A percentile compares a stretch with the other conserved stretches of the same genome.
Conservation (phyloP, 2,888 invertebrate genomes). For the Heliconius ismenius region DNA sequence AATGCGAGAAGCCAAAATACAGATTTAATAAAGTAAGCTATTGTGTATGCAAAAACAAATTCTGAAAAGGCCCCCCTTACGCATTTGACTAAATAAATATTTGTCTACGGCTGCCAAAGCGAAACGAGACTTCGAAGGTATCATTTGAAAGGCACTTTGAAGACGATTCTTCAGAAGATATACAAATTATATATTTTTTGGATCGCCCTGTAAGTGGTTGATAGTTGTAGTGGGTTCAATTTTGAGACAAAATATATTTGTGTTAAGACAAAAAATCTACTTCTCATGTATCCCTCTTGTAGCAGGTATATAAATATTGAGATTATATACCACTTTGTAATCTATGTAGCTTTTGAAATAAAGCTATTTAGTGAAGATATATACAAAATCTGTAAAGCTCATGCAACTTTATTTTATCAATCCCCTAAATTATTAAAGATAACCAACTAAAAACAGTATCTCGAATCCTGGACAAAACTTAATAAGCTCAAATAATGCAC, state of each 20-base stretch:
- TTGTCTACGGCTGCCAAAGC: constrained; percentile 10
- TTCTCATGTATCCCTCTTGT: too few species aligned
- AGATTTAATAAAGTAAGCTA: constrained; percentile 25
- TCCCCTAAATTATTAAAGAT: too few species aligned
- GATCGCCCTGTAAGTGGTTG: background rate
- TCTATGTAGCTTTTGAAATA: too few species aligned
- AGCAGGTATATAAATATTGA: too few species aligned
- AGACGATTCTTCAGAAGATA: constrained; percentile 7
- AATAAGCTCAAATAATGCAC: background rate
- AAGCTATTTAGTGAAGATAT: too few species aligned
- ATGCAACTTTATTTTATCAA: too few species aligned
- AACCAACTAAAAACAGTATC: background rate
- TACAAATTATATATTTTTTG: constrained; percentile 4
- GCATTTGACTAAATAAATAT: constrained; percentile 26
- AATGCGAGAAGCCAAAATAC: background rate
- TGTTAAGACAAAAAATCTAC: too few species aligned
- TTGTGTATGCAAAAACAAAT: background rate
- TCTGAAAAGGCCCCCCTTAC: background rate
- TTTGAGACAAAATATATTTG: too few species aligned
- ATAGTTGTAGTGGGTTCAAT: background rate
- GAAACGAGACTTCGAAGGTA: background rate
- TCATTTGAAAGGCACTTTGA: constrained; percentile 16
- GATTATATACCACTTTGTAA: too few species aligned
- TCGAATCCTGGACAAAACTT: background rate
- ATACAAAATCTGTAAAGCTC: too few species aligned